A percentile compares a stretch with the other conserved stretches of the same genome.
phyloP scores from a whole-genome alignment of 37 sponge, comb jelly and placozoan genomes.

The Cliona cf. orientalis region DNA sequence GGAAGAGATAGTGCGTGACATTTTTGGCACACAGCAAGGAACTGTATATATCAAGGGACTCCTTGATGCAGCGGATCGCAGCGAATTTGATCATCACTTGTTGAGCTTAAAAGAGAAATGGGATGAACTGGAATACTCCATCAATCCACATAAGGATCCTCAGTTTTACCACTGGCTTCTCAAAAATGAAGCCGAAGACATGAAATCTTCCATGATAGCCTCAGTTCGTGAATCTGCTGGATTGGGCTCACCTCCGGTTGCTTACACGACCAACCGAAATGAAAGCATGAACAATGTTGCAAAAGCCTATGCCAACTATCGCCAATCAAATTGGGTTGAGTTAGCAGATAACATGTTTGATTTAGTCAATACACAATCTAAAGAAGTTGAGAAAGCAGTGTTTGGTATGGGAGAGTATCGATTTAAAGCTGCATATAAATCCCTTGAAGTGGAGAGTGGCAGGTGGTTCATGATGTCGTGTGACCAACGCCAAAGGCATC shows the following conservation, averaged over 20 bases:
- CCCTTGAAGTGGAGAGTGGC: background rate
- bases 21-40: too few relatives aligned
- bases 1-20: too few relatives aligned
- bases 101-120: background rate
- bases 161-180: background rate
- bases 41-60: background rate
- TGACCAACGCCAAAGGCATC: background rate
- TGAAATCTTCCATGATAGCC: slow-evolving; percentile 3
- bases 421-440: background rate
- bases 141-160: background rate
- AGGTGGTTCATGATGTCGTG: background rate
- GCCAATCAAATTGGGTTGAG: background rate
- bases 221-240: slow-evolving; percentile 9
- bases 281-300: background rate
- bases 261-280: background rate
- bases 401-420: background rate
- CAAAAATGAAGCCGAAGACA: background rate
- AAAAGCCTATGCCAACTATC: background rate
- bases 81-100: slow-evolving; percentile 5
- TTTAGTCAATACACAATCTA: background rate
- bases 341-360: background rate
- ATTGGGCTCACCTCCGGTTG: background rate
- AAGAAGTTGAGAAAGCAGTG: background rate
- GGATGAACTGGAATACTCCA: background rate
- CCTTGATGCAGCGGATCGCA: background rate